phyloP scores from a whole-genome alignment of 2,113 vertebrate genomes.

The Rostratula benghalensis region DNA sequence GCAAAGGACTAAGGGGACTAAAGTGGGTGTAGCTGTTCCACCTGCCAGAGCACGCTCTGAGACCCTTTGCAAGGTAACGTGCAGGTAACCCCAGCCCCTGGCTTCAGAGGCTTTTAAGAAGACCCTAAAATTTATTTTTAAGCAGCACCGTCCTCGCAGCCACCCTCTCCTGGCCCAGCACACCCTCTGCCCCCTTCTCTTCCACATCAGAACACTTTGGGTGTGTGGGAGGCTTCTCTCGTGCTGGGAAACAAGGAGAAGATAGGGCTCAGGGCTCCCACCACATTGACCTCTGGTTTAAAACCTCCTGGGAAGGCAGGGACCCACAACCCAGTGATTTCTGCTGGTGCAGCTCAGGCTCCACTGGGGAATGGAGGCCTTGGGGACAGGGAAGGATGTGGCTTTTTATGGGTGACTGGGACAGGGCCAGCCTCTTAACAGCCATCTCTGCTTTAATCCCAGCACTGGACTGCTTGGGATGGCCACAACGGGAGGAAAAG shows the following conservation, averaged over 20 bases:
- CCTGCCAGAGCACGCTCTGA: background rate
- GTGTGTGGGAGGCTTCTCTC: background rate
- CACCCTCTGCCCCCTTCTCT: accelerated
- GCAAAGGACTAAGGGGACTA: accelerated
- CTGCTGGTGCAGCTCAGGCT: background rate
- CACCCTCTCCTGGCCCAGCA: background rate
- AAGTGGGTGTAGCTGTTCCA: accelerated
- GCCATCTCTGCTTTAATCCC: background rate
- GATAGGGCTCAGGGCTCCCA: background rate
- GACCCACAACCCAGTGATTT: accelerated
- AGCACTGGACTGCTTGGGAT: accelerated
- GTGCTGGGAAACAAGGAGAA: accelerated
- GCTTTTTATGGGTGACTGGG: background rate
- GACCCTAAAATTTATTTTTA: accelerated
- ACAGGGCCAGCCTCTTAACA: accelerated
- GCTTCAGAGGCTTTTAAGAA: background rate
- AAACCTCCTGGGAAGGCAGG: background rate
- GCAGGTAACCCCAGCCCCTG: accelerated
- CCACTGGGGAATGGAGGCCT: accelerated
- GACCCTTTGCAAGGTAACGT: accelerated
- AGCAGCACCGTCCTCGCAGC: background rate
- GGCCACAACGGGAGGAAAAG: background rate
- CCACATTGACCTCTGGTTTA: accelerated
- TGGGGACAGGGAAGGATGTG: accelerated
- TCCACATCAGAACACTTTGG: accelerated